A percentile compares a stretch with the other conserved stretches of the same genome.
Conservation (phyloP, 1,140 invertebrate species). For the Drosophila subpulchrella region DNA sequence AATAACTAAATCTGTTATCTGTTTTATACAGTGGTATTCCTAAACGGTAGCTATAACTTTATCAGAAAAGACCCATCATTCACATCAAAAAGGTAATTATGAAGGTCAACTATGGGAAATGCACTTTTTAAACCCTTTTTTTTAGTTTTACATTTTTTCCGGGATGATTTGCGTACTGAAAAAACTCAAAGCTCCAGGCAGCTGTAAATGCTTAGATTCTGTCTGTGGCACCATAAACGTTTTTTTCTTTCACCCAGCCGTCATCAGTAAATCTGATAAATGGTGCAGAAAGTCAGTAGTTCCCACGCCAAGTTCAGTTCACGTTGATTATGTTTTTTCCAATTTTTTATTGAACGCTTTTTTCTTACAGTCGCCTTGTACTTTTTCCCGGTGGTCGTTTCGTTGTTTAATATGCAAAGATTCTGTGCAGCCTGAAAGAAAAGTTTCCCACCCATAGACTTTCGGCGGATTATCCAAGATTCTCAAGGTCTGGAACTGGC, state of each 20-base stretch:
- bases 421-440: conserved; percentile 7
- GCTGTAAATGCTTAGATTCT: conserved; percentile 23
- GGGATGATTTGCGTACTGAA: conserved; percentile 34
- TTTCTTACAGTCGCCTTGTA: conserved; percentile 8
- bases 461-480: conserved; percentile 5
- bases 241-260: conserved; percentile 12
- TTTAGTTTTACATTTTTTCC: conserved; percentile 6
- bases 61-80: neutral
- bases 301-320: conserved; percentile 44
- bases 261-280: conserved; percentile 49
- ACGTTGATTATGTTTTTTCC: conserved; percentile 47
- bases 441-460: conserved; percentile 32
- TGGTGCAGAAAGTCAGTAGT: conserved; percentile 46
- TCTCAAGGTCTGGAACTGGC: conserved; percentile 11
- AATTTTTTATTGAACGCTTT: conserved; percentile 45
- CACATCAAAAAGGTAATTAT: conserved; percentile 16
- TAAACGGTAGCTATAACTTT: no score
- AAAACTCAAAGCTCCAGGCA: conserved; percentile 22
- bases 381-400: conserved; percentile 34
- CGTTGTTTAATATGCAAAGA: conserved; percentile 39
- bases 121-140: neutral
- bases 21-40: neutral
- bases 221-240: conserved; percentile 4
- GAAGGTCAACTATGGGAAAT: conserved; percentile 43
- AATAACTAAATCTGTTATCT: no score